Base-by-base conservation (phyloP, 2,888 invertebrate genomes). In the Itoplectis maculator region DNA sequence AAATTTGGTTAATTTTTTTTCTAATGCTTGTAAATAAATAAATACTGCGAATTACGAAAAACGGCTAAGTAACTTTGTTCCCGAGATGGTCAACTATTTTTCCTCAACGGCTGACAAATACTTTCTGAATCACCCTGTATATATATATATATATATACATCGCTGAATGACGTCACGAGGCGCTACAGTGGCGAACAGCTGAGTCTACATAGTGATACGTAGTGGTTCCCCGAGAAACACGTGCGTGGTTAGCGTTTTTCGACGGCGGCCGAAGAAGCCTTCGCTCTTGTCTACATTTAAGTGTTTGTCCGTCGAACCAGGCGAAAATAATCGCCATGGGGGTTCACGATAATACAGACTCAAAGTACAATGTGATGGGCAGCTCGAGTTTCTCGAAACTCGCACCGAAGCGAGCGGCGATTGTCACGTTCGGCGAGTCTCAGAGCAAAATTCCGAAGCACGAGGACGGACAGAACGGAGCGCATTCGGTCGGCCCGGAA, bases 281-380 rank as follows among this genome's bases (percentile, higher is more conserved):
- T 11, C 5, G 13, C 5, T 1, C 0, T 11, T 20, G 11, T 20
- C 54, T n/a, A n/a, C n/a, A n/a, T n/a, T n/a, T n/a, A 11, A 20
- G 54, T 23, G 54, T 54, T 0, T 2, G 29, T 29, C 23, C 23
- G 23, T 23, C 54, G 13, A 54, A 23, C 0, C 2, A 11, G 13
- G 13, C 23, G 20, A 11, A 54, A 23, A 54, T 23, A 54, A 23
- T 54, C 13, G 66, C 29, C 51, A 92, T 92, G 92, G 92, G 92
- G 35, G 92, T 92, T 40, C 91, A 92, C 88, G 92, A 92, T 77
- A 90, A 91, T 70, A 85, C 87, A 13, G 92, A 92, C 74, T 92
- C 93, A 0, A 93, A 92, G 73, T 92, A 92, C 83, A 90, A 86
- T 18, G 76, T 90, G 7, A 89, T 90, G 84, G 89, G 89, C 2